Evolutionary conservation across 1,140 invertebrate species (phyloP).

Genomic region (Acyrthosiphon pisum): DNA sequence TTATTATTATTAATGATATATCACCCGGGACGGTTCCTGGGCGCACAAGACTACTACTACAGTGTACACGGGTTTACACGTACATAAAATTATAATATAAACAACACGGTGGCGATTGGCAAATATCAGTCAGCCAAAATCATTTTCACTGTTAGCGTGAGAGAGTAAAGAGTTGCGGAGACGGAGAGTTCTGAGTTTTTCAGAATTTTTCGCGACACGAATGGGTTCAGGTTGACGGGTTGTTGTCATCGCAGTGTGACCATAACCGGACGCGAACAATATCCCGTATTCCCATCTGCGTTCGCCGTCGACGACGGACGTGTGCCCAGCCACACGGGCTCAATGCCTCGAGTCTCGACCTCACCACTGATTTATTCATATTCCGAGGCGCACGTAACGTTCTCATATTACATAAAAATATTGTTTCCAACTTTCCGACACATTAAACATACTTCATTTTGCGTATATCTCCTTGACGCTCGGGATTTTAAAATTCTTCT

Average conservation of each 20-base stretch:
- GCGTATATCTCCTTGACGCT: not conserved
- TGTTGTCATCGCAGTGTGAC: slow-evolving; percentile 33
- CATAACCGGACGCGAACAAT: not conserved
- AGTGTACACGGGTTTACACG: not conserved
- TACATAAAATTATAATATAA: not conserved
- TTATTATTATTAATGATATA: not conserved
- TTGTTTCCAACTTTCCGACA: not conserved
- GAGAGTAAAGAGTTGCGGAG: not conserved
- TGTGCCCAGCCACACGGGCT: not conserved
- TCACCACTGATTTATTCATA: not conserved
- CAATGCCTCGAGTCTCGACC: not conserved
- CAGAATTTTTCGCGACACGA: slow-evolving; percentile 52
- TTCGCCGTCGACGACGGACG: not conserved
- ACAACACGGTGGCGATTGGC: not conserved
- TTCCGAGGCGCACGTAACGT: not conserved
- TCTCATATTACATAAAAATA: not conserved
- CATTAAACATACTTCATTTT: not conserved
- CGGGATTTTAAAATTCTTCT: not conserved
- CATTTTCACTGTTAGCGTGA: not conserved
- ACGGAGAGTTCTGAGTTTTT: not conserved
- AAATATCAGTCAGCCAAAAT: not conserved
- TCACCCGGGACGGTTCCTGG: not conserved
- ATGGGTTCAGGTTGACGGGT: slow-evolving; percentile 49
- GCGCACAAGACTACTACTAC: not conserved
- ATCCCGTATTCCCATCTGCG: not conserved